Base-by-base conservation (phyloP, 1,140 invertebrate genomes). In the Drosophila athabasca region DNA sequence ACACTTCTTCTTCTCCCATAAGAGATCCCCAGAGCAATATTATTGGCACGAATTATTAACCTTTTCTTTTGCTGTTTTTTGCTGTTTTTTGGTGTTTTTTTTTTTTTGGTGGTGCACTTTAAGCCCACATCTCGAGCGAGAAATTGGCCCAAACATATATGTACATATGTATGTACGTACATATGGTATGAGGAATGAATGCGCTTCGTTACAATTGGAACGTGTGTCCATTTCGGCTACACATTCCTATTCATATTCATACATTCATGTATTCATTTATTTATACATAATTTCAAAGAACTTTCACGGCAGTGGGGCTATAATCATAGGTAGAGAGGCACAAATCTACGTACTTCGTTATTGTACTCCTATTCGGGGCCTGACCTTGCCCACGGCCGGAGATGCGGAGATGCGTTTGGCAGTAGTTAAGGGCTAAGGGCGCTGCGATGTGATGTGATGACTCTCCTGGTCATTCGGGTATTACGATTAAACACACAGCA, bases 41-140 rank as follows among this genome's bases (percentile, higher is more conserved):
- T 75, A 75, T 75, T 75, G 71, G 71, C 71, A 75, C 71, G 71
- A 75, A 74, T 75, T 75, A 75, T 73, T 73, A 73, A 73, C 70
- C 70, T 73, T 73, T 71, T 70, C 60, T 71, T 70, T 5, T 44
- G 19, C 19, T 55, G 62, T 43, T 26, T 5, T 44, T 19, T 22
- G 17, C 1, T 19, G 17, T 52, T 71, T 70, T n/a, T n/a, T n/a
- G n/a, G n/a, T n/a, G n/a, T n/a, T n/a, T n/a, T n/a, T n/a, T 5
- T 44, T 19, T 22, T 55, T 54, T 43, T 26, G 70, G 48, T 57
- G 61, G 70, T 75, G 71, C 71, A 75, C 71, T 75, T 75, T 75
- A 75, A 74, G 70, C 71, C 71, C 71, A 75, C 71, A 75, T 75
- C 60, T 74, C 39, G 17, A 52, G 69, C 59, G 29, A 72, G 59